Base-by-base conservation (phyloP, 2,113 vertebrate genomes). In the Pagrus major region DNA sequence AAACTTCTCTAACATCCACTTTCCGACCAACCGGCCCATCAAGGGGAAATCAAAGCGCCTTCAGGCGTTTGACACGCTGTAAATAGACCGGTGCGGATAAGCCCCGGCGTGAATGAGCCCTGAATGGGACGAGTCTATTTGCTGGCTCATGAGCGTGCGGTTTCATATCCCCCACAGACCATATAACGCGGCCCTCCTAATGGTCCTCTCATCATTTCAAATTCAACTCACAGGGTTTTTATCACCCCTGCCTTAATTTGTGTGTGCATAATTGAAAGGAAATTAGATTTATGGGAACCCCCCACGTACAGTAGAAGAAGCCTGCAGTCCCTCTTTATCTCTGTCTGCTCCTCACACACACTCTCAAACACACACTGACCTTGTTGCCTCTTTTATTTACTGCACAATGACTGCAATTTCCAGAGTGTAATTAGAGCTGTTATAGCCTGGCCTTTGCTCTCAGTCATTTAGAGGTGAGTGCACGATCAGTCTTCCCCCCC, bases 241-340 rank as follows among this genome's bases (percentile, higher is more conserved):
- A 82, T 88, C 74, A 66, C 77, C 58, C 16, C 51, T 42, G 69
- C 85, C 79, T 87, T 90, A 87, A 92, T 90, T 92, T 91, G 84
- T 83, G 88, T 86, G 80, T 85, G 88, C 76, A 82, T 92, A 93
- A 93, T 93, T 90, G 76, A 86, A 83, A 83, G 77, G 58, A 88
- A 87, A 88, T 88, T 18, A 68, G 78, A 89, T 91, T 88, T 74
- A 91, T 84, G 75, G 29, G 71, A 81, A 59, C 52, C 27, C 25
- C 65, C 66, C 59, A 44, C 49, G 31, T 72, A 68, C 69, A 79
- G 77, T 44, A 21, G 70, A 70, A 78, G 41, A 64, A 72, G 56
- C 56, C 71, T 64, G 67, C 75, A 44, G 41, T 72, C 75, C 21
- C 52, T 52, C 58, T 83, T 56, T 58, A 20, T 74, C 81, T 27